phyloP scores from a whole-genome alignment of 2,797 vertebrate species.

The Pseudochirops cupreus region DNA sequence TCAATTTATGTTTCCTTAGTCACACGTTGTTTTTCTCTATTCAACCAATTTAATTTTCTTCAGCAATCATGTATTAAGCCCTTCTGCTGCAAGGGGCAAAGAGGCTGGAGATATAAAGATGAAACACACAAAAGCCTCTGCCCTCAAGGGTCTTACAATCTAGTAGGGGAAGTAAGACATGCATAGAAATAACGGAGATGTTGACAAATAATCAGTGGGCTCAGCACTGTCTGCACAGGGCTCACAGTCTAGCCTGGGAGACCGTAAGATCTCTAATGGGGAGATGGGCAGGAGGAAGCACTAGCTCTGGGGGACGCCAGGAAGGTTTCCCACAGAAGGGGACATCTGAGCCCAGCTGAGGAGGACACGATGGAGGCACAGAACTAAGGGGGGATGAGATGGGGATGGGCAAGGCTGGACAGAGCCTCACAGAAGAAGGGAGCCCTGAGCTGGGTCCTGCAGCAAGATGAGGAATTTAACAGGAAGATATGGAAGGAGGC shows the following conservation, averaged over 20 bases:
- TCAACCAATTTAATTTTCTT: neutral
- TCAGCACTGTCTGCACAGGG: accelerated
- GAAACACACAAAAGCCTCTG: neutral
- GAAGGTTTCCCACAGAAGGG: neutral
- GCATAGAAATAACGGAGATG: neutral
- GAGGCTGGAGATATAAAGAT: neutral
- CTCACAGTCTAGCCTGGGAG: neutral
- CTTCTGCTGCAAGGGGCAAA: neutral
- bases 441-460: no score
- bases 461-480: no score
- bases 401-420: accelerated
- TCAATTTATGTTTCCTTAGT: neutral
- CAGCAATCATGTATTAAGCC: neutral
- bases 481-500: neutral
- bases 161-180: neutral
- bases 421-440: neutral
- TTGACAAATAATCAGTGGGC: accelerated
- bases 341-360: neutral
- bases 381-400: neutral
- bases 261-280: no score
- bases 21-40: neutral
- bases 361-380: neutral
- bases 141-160: neutral
- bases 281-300: neutral
- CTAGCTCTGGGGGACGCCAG: neutral